Percentiles rank a stretch among this genome's conserved stretches.
Evolutionary conservation across 2,113 vertebrate genomes (phyloP).

Genomic region (Elephas maximus): DNA sequence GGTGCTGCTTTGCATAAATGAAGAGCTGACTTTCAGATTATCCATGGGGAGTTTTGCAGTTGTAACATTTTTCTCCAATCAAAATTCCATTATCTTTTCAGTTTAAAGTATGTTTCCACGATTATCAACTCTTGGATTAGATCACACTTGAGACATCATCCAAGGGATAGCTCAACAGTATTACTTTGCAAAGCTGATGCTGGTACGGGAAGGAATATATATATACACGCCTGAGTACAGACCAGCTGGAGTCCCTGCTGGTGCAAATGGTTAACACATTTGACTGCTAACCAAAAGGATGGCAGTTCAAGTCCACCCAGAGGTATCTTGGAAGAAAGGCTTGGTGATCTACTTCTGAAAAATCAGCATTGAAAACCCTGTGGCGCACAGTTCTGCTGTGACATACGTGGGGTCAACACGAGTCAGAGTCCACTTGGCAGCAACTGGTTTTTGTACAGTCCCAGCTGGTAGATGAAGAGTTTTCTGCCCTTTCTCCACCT

Average conservation of each 20-base stretch:
- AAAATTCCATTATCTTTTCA: slow-evolving; percentile 55
- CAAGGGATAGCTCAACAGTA: not conserved
- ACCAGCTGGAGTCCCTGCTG: not conserved
- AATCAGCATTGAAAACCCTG: not conserved
- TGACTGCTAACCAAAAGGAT: not conserved
- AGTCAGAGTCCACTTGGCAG: not conserved
- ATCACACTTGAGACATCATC: slow-evolving; percentile 16
- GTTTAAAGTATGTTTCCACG: not conserved
- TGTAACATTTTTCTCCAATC: slow-evolving; percentile 47
- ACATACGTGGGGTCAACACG: not conserved
- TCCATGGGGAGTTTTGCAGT: slow-evolving; percentile 37
- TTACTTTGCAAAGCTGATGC: not conserved
- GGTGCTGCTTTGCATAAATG: slow-evolving; percentile 57
- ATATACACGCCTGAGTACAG: not conserved
- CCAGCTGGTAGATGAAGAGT: not conserved
- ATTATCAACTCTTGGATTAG: not conserved
- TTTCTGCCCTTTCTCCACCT: not conserved
- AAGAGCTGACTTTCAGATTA: not conserved
- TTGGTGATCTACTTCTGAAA: not conserved
- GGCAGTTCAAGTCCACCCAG: not conserved
- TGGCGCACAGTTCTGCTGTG: not conserved
- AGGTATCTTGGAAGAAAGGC: not conserved
- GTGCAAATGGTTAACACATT: not conserved
- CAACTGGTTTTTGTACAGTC: not conserved
- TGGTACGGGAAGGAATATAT: not conserved